A percentile compares a stretch with the other conserved stretches of the same genome.
Conservation (phyloP, 2,113 vertebrate species). For the Bufo bufo region DNA sequence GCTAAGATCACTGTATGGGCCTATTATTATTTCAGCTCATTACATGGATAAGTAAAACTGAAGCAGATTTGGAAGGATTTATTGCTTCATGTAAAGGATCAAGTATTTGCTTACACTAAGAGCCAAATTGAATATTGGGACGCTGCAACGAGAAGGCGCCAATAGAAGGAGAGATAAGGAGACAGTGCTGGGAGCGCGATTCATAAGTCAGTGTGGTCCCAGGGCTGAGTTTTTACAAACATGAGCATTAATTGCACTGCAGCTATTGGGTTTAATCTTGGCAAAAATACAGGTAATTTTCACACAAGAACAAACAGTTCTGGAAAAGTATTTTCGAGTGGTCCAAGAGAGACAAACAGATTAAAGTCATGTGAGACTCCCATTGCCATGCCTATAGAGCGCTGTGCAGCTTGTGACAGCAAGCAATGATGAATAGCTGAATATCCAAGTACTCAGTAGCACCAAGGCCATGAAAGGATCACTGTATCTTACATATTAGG, state of each 20-base stretch:
- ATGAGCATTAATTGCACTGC: slow-evolving; percentile 48
- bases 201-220: slow-evolving; percentile 44
- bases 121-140: slow-evolving; percentile 50
- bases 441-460: not conserved
- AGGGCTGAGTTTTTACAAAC: slow-evolving; percentile 41
- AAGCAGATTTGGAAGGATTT: slow-evolving; percentile 20
- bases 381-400: not conserved
- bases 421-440: not conserved
- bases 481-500: not conserved
- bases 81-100: slow-evolving; percentile 36
- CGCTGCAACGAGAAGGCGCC: slow-evolving; percentile 17
- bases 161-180: slow-evolving; percentile 47
- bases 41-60: slow-evolving; percentile 35
- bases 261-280: slow-evolving; percentile 55
- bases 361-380: slow-evolving; percentile 1
- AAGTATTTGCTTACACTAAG: slow-evolving; percentile 24
- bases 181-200: slow-evolving; percentile 38
- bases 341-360: slow-evolving; percentile 46
- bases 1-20: not conserved
- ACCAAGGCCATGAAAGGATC: not conserved
- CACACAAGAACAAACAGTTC: slow-evolving; percentile 58
- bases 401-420: not conserved
- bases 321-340: slow-evolving; percentile 26
- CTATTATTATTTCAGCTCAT: slow-evolving; percentile 27
- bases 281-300: slow-evolving; percentile 53